Base-by-base conservation (phyloP, 2,888 invertebrate genomes). In the Luperina testacea region DNA sequence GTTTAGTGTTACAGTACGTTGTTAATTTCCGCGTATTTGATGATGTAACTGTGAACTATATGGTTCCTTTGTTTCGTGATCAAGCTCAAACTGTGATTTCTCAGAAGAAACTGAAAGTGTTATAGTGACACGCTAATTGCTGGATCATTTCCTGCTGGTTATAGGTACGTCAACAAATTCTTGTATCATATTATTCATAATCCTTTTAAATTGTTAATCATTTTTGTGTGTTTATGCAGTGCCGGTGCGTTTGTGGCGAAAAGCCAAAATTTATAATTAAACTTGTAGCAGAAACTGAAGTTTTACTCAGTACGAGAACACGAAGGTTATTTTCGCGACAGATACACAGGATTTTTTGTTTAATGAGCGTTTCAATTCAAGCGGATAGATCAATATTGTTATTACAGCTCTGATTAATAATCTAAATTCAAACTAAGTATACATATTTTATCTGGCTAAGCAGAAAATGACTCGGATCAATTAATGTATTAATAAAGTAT, bases 231-330 rank as follows among this genome's bases (percentile, higher is more conserved):
- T 89, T 81, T 87, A 88, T 88, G 89, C 88, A 90, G 82, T 84
- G 79, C 88, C 77, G 88, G 87, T 89, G 90, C 90, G 91, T 87
- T 82, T 83, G 92, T 95, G 96, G 96, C 96, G 89, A 76, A 87
- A 91, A 90, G 96, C 96, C 96, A 96, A 93, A 92, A 92, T 94
- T 89, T 96, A 95, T 95, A 94, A 95, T 94, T 95, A 94, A 93
- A 91, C 91, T 86, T 89, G 85, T 84, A 87, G 87, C 91, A 92
- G 92, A 94, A 93, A 94, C 94, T 95, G 94, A 91, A 92, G 93
- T 93, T 94, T 95, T 93, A 92, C 91, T 86, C 92, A 79, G 83
- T 83, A 88, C 90, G 87, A 90, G 91, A 87, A 89, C 89, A 89
- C 88, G 90, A 90, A 91, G 88, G 91, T 90, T 95, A 95, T 95